phyloP scores from a whole-genome alignment of 2,888 invertebrate species.

The Calephelis perditalis region DNA sequence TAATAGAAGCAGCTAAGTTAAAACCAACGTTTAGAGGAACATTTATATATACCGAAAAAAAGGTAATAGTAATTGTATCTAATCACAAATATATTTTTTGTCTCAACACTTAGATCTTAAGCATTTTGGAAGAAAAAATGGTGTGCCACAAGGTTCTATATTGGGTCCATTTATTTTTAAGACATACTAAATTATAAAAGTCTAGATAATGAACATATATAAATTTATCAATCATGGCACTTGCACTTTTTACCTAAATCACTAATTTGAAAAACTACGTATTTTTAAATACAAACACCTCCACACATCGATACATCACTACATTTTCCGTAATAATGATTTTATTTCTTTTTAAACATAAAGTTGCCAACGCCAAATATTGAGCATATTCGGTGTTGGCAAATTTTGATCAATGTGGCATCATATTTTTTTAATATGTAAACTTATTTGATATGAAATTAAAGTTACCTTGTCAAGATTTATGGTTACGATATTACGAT shows the following conservation, averaged over 20 bases:
- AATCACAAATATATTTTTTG: neutral
- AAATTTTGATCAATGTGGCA: too few species aligned
- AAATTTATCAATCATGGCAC: neutral
- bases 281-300: constrained; percentile 5
- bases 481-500: too few species aligned
- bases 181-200: neutral
- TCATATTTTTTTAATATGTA: too few species aligned
- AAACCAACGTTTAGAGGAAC: constrained; percentile 6
- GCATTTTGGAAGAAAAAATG: neutral
- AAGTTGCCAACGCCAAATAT: too few species aligned
- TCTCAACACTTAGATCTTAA: neutral
- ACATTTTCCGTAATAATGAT: too few species aligned
- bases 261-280: neutral
- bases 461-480: too few species aligned
- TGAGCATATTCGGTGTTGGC: too few species aligned
- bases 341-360: too few species aligned
- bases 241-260: neutral
- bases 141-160: constrained; percentile 3
- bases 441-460: too few species aligned
- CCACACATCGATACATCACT: too few species aligned
- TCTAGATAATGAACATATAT: too few species aligned
- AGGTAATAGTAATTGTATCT: neutral
- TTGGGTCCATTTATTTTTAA: constrained; percentile 5
- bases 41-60: neutral
- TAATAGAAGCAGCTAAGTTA: constrained; percentile 16